Conservation (phyloP, 2,113 vertebrate genomes). For the Macquaria australasica region DNA sequence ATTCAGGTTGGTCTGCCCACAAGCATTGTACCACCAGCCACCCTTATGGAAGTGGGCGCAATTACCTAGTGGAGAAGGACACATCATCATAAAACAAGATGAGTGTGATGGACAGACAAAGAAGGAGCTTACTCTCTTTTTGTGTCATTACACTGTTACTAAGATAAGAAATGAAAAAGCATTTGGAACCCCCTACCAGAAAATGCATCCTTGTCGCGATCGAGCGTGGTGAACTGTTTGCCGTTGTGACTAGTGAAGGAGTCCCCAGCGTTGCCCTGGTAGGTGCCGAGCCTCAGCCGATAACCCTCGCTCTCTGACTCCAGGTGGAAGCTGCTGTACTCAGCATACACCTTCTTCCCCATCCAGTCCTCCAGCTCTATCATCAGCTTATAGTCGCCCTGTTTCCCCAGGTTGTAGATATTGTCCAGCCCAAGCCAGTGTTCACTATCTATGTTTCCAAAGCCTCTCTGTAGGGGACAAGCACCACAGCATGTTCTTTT, state of each 20-base stretch:
- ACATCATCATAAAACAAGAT: background rate
- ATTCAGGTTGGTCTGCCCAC: constrained; percentile 97
- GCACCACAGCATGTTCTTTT: background rate
- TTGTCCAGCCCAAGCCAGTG: constrained; percentile 98
- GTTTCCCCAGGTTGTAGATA: constrained; percentile 93
- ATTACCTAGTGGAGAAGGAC: constrained; percentile 86
- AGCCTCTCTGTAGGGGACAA: constrained; percentile 90
- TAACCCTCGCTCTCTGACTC: constrained; percentile 94
- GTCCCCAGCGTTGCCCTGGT: constrained; percentile 97
- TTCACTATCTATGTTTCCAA: constrained; percentile 96
- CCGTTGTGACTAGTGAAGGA: constrained; percentile 97
- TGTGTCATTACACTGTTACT: background rate
- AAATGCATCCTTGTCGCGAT: constrained; percentile 95
- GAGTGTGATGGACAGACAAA: background rate
- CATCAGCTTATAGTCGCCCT: constrained; percentile 95
- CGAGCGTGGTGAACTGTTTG: constrained; percentile 97
- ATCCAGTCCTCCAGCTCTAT: constrained; percentile 98
- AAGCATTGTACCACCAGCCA: constrained; percentile 99
- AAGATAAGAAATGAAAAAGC: background rate
- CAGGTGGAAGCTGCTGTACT: constrained; percentile 96
- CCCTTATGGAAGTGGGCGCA: constrained; percentile 99
- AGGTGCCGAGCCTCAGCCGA: constrained; percentile 92
- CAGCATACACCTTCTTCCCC: constrained; percentile 97
- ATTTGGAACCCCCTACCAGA: constrained; percentile 85
- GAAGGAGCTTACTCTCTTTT: background rate